Percentiles rank a stretch among this genome's conserved stretches.
Evolutionary conservation across 2,888 invertebrate species (phyloP).

Genomic region (Sinelater perroti): DNA sequence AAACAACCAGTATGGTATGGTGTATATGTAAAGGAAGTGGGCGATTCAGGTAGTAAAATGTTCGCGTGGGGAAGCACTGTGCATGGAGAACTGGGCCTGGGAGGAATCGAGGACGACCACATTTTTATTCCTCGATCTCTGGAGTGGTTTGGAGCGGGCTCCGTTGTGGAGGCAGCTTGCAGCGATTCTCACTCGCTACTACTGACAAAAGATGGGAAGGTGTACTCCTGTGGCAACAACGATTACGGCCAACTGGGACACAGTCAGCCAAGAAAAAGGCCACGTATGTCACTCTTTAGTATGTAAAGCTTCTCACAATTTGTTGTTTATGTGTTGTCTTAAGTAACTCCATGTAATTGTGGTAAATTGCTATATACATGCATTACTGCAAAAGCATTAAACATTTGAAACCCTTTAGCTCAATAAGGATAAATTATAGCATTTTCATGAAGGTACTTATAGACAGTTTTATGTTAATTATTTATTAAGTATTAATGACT

Average conservation of each 20-base stretch:
- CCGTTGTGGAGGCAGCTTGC: constrained; percentile 70
- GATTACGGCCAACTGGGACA: constrained; percentile 92
- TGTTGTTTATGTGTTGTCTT: too few relatives aligned
- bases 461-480: too few relatives aligned
- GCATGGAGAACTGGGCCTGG: constrained; percentile 81
- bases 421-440: too few relatives aligned
- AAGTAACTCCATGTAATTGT: too few relatives aligned
- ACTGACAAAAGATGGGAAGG: constrained; percentile 77
- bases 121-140: constrained; percentile 69
- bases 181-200: constrained; percentile 86
- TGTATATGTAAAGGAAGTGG: constrained; percentile 4
- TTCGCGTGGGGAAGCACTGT: constrained; percentile 82
- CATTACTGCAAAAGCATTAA: too few relatives aligned
- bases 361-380: too few relatives aligned
- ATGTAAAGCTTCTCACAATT: constrained; percentile 60
- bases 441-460: too few relatives aligned
- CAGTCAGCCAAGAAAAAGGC: constrained; percentile 69
- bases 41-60: constrained; percentile 55
- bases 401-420: too few relatives aligned
- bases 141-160: constrained; percentile 69
- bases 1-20: constrained; percentile 16
- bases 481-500: too few relatives aligned
- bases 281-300: constrained; percentile 72
- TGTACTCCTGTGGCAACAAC: constrained; percentile 93
- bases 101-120: constrained; percentile 78